These are phyloP conservation scores for Onychomys leucogaster DNA, from an alignment of 2,797 vertebrate genomes.

Conservation along the genomic window DNA sequence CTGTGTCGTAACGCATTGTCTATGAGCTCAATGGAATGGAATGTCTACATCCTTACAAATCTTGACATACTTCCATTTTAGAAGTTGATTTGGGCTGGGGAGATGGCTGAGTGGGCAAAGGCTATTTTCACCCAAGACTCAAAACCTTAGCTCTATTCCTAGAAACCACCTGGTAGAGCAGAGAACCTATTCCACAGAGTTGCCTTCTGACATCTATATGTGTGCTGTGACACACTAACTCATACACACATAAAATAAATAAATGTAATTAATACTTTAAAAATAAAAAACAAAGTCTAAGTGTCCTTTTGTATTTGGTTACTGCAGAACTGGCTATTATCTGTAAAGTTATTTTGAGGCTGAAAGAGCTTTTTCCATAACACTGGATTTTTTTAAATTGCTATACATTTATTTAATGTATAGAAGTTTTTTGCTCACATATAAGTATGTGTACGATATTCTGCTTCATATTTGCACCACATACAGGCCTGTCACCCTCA, in stretches of 20 bases:
- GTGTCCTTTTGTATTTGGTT: constrained; percentile 40
- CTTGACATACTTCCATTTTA: constrained; percentile 15
- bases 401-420: not conserved
- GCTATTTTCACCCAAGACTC: not conserved
- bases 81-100: not conserved
- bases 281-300: not conserved
- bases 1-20: constrained; percentile 15
- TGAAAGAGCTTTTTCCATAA: constrained; percentile 41
- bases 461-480: not conserved
- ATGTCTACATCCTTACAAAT: not conserved
- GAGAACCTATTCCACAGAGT: not conserved
- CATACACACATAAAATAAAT: not conserved
- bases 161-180: not conserved
- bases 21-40: not conserved
- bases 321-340: constrained; percentile 32
- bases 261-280: not conserved
- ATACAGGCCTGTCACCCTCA: not conserved
- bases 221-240: not conserved
- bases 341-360: constrained; percentile 26
- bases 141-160: not conserved
- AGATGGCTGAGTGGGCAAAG: not conserved
- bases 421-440: not conserved
- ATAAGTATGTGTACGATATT: not conserved
- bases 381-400: not conserved
- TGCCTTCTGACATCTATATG: not conserved